These are phyloP conservation scores for Accipiter virgatus DNA, from an alignment of 2,113 vertebrate species.

Conservation along the genomic window DNA sequence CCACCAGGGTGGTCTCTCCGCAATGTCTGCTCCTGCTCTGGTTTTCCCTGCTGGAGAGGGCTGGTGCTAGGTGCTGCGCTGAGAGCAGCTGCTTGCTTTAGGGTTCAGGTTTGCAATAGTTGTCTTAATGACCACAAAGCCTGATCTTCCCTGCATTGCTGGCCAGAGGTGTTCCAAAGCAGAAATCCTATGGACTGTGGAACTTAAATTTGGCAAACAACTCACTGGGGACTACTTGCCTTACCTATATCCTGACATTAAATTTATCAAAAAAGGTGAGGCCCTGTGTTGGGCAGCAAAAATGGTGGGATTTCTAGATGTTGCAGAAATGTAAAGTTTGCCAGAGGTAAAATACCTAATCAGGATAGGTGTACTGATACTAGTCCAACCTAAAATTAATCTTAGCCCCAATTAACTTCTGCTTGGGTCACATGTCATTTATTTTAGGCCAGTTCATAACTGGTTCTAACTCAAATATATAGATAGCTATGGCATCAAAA, in stretches of 20 bases:
- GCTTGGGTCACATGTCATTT: neutral
- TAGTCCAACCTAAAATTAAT: neutral
- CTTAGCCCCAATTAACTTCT: neutral
- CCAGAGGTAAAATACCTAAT: neutral
- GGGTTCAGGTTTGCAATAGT: neutral
- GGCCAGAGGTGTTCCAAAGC: neutral
- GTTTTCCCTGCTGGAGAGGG: neutral
- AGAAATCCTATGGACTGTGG: neutral
- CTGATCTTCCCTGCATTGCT: neutral
- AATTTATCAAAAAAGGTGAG: neutral
- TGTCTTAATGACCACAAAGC: neutral
- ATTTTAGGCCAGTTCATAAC: neutral
- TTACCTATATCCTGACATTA: neutral
- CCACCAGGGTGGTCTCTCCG: neutral
- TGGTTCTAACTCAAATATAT: neutral
- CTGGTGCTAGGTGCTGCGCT: neutral
- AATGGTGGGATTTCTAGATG: neutral
- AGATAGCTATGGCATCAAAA: neutral
- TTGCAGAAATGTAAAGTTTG: neutral
- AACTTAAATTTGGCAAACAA: neutral
- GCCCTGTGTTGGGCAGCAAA: neutral
- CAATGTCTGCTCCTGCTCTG: neutral
- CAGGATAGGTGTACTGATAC: neutral
- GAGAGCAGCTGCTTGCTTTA: neutral
- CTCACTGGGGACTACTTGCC: neutral